Evolutionary conservation across 2,888 invertebrate genomes (phyloP).

Genomic region (Thera obeliscata): DNA sequence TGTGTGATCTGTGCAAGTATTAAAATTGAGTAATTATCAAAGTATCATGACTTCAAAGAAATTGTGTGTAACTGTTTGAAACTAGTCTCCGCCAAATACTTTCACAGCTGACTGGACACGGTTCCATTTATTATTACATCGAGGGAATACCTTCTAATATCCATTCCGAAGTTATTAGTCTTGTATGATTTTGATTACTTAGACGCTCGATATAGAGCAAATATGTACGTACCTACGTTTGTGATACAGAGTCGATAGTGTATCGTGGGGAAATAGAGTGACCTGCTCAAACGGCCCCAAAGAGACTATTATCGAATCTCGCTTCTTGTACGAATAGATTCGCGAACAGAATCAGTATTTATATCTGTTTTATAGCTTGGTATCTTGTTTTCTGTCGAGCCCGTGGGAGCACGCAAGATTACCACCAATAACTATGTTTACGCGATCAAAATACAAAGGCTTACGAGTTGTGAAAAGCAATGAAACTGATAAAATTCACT

Average conservation of each 20-base stretch:
- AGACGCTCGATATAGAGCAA: constrained; percentile 55
- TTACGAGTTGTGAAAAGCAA: constrained; percentile 37
- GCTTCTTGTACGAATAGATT: constrained; percentile 58
- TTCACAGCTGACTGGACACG: constrained; percentile 25
- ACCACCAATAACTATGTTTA: constrained; percentile 42
- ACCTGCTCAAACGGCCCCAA: constrained; percentile 63
- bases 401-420: constrained; percentile 41
- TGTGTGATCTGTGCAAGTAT: constrained; percentile 53
- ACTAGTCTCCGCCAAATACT: constrained; percentile 28
- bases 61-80: constrained; percentile 36
- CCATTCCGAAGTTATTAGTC: constrained; percentile 61
- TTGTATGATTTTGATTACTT: constrained; percentile 63
- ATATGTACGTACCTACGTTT: constrained; percentile 47
- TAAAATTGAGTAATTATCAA: background rate
- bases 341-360: constrained; percentile 54
- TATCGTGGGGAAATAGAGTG: constrained; percentile 65
- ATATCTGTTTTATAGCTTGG: constrained; percentile 50
- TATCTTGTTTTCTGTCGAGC: constrained; percentile 44
- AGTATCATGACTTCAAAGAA: constrained; percentile 30
- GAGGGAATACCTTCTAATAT: constrained; percentile 50
- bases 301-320: constrained; percentile 67
- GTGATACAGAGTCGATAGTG: constrained; percentile 53
- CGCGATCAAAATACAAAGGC: constrained; percentile 41
- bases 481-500: constrained; percentile 41
- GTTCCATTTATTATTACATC: constrained; percentile 45